These are phyloP conservation scores for Sarcophilus harrisii DNA, from an alignment of 2,797 vertebrate genomes.

Conservation along the genomic window DNA sequence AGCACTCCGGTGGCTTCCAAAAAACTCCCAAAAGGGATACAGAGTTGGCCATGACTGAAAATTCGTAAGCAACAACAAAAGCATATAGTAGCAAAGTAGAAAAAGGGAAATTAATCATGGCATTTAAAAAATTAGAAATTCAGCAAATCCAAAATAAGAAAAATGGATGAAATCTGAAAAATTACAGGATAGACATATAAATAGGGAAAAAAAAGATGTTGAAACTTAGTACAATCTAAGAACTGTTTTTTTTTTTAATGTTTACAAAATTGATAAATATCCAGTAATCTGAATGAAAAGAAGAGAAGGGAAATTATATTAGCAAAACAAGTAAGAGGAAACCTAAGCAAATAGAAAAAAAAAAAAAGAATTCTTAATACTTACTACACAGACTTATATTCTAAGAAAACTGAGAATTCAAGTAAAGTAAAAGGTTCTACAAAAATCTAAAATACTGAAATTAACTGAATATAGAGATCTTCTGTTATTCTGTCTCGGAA, in stretches of 20 bases:
- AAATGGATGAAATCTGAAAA: not conserved
- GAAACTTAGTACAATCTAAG: not conserved
- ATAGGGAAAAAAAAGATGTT: not conserved
- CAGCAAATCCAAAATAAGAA: not conserved
- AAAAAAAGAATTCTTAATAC: not conserved
- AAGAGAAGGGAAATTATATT: not conserved
- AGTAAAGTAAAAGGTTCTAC: not conserved
- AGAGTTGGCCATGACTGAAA: too few relatives aligned
- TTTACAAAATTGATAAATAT: not conserved
- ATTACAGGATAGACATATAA: not conserved
- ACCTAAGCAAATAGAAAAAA: not conserved
- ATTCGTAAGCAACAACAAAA: too few relatives aligned
- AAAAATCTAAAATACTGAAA: not conserved
- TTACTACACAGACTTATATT: not conserved
- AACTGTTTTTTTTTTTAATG: not conserved
- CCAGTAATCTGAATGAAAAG: not conserved
- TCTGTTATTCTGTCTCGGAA: not conserved
- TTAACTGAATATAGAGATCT: not conserved
- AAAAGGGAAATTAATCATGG: not conserved
- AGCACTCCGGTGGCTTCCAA: too few relatives aligned
- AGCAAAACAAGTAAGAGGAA: not conserved
- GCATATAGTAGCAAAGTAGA: not conserved
- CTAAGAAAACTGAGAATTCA: not conserved
- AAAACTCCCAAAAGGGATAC: too few relatives aligned
- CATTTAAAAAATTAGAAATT: not conserved